Percentiles rank a stretch among this genome's conserved stretches.
Conservation (phyloP, 2,113 vertebrate species). For the Gavialis gangeticus region DNA sequence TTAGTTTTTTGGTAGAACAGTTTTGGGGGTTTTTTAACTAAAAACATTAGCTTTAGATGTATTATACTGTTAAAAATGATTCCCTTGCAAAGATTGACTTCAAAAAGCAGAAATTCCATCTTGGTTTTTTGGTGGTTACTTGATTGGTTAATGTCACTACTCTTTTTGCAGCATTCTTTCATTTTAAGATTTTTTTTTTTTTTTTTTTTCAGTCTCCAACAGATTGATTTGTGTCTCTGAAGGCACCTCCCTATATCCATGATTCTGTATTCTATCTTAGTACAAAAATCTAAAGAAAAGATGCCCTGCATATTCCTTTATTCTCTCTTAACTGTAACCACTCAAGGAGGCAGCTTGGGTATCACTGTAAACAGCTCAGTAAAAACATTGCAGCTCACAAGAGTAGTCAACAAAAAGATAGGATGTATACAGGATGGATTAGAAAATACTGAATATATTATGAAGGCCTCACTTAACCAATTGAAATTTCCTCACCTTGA, state of each 20-base stretch:
- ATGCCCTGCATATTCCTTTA: not conserved
- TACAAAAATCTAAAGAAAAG: not conserved
- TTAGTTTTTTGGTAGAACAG: not conserved
- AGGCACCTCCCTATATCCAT: not conserved
- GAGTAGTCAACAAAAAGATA: not conserved
- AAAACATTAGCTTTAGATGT: not conserved
- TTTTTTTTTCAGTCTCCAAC: not conserved
- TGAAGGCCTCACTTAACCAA: not conserved
- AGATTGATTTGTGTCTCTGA: not conserved
- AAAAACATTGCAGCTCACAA: not conserved
- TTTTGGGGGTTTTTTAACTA: not conserved
- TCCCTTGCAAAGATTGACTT: not conserved
- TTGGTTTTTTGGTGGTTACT: not conserved
- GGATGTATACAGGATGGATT: not conserved
- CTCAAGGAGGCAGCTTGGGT: not conserved
- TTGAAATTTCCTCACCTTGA: not conserved
- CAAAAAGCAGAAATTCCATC: not conserved
- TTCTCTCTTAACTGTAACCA: not conserved
- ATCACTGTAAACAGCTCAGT: not conserved
- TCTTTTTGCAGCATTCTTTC: not conserved
- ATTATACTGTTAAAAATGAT: not conserved
- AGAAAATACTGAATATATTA: not conserved
- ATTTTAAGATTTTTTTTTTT: not conserved
- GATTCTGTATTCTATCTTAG: too few relatives aligned
- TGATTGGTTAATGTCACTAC: not conserved